A percentile compares a stretch with the other conserved stretches of the same genome.
Conservation (phyloP, 2,888 invertebrate genomes). For the Phymatocera aterrima region DNA sequence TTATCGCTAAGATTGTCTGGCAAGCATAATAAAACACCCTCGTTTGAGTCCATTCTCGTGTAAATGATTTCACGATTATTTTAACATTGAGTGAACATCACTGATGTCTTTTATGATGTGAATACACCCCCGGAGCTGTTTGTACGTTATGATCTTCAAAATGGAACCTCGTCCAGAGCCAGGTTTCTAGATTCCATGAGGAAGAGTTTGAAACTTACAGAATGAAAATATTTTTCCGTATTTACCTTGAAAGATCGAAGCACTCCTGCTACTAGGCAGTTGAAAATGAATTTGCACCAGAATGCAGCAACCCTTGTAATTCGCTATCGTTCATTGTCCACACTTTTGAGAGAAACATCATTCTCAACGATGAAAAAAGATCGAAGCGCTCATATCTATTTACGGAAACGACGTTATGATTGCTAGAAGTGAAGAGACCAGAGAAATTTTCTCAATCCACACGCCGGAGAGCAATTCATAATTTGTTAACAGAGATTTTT, state of each 20-base stretch:
- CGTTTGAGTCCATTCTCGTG: neutral
- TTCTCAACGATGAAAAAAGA: neutral
- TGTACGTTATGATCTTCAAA: neutral
- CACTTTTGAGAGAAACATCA: neutral
- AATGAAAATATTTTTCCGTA: neutral
- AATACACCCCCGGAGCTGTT: neutral
- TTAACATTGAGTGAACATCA: neutral
- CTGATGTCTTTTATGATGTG: neutral
- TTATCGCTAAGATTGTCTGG: neutral
- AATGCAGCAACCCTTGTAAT: neutral
- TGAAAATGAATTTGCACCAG: neutral
- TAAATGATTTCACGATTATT: neutral
- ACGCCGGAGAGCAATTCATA: neutral
- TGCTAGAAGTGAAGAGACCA: neutral
- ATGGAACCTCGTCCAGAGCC: neutral
- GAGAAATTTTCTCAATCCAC: neutral
- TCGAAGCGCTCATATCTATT: neutral
- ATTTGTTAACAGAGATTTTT: conserved; percentile 5
- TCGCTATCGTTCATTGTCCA: neutral
- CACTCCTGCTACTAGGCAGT: neutral
- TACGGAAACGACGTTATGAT: neutral
- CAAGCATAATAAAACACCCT: neutral
- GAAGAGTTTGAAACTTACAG: neutral
- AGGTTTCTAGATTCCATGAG: neutral
- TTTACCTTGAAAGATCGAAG: neutral